phyloP scores from a whole-genome alignment of 2,888 invertebrate genomes.

The Falcaria lacertinaria region DNA sequence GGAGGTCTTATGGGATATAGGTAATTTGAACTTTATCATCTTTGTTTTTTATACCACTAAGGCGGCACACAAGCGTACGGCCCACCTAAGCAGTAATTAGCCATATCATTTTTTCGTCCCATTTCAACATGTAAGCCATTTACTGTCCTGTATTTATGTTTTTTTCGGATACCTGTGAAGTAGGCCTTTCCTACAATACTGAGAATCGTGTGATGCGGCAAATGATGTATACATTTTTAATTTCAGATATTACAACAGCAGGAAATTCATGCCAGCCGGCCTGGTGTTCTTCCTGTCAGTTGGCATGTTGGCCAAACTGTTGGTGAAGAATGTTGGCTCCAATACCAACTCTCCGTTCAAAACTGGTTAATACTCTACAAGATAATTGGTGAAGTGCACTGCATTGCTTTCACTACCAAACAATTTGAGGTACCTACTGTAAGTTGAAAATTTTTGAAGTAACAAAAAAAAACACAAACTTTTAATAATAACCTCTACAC shows the following conservation, averaged over 20 bases:
- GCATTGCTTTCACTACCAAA: slow-evolving; percentile 3
- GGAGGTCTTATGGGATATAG: slow-evolving; percentile 94
- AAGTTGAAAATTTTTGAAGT: too few species aligned
- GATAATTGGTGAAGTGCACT: slow-evolving; percentile 7
- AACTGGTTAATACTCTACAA: slow-evolving; percentile 35
- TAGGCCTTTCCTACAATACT: too few species aligned
- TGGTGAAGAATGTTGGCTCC: slow-evolving; percentile 67
- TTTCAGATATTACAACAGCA: slow-evolving; percentile 85
- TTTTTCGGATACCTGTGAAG: too few species aligned
- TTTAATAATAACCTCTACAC: too few species aligned
- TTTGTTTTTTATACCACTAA: slow-evolving; percentile 7
- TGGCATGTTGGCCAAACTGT: slow-evolving; percentile 79
- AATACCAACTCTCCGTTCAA: slow-evolving; percentile 41
- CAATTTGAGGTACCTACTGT: too few species aligned
- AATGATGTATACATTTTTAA: neutral
- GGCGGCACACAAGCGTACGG: too few species aligned
- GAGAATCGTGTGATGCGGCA: neutral
- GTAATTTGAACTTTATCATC: slow-evolving; percentile 27
- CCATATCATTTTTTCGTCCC: too few species aligned
- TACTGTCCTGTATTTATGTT: too few species aligned
- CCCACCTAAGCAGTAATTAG: too few species aligned
- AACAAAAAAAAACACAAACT: too few species aligned
- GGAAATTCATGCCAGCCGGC: slow-evolving; percentile 98
- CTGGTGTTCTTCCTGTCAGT: slow-evolving; percentile 84
- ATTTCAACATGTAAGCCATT: too few species aligned